Conservation (phyloP, 2,888 invertebrate species). For the Mylabris sibirica region DNA sequence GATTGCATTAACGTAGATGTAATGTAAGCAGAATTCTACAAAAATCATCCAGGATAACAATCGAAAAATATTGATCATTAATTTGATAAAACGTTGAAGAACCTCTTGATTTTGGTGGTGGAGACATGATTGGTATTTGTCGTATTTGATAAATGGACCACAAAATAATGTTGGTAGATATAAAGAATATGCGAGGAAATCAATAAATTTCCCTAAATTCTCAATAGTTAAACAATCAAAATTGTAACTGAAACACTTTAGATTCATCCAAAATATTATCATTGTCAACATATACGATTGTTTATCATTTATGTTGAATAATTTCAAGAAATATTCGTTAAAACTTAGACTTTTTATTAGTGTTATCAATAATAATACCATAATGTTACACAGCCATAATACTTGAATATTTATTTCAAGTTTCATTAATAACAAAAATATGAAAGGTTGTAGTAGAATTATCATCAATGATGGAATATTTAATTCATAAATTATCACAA, state of each 20-base stretch:
- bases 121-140: slow-evolving; percentile 66
- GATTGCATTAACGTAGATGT: slow-evolving; percentile 81
- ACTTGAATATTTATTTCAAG: slow-evolving; percentile 58
- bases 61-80: slow-evolving; percentile 64
- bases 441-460: slow-evolving; percentile 63
- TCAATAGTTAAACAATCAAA: slow-evolving; percentile 65
- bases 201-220: slow-evolving; percentile 51
- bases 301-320: slow-evolving; percentile 57
- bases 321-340: slow-evolving; percentile 37
- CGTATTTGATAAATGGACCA: slow-evolving; percentile 85
- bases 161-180: slow-evolving; percentile 84
- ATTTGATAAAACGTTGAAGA: slow-evolving; percentile 57
- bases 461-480: slow-evolving; percentile 43
- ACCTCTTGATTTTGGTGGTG: slow-evolving; percentile 46
- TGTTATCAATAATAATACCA: slow-evolving; percentile 57
- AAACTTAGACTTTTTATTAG: slow-evolving; percentile 41
- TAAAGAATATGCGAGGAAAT: slow-evolving; percentile 76
- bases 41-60: slow-evolving; percentile 74
- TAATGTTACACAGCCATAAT: slow-evolving; percentile 67
- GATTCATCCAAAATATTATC: slow-evolving; percentile 74
- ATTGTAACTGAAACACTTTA: slow-evolving; percentile 79
- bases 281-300: slow-evolving; percentile 64
- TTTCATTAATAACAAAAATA: slow-evolving; percentile 60
- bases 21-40: slow-evolving; percentile 78
- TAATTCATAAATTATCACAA: slow-evolving; percentile 48